Conservation (phyloP, 1,140 invertebrate species). For the Drosophila ohnishii region DNA sequence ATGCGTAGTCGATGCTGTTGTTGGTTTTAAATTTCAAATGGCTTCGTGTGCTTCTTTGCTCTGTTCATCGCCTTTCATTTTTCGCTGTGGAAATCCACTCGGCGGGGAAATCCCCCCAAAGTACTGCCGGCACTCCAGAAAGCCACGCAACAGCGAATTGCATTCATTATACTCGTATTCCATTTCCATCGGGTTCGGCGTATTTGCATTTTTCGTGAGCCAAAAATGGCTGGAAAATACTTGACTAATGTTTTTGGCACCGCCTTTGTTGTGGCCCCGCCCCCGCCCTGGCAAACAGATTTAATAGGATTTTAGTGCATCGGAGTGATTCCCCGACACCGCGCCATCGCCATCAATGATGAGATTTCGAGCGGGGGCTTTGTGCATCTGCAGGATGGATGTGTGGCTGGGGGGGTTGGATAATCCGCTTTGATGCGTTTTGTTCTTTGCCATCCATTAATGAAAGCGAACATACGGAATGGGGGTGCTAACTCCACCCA, state of each 20-base stretch:
- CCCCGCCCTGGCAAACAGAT: constrained; percentile 37
- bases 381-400: constrained; percentile 25
- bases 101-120: constrained; percentile 21
- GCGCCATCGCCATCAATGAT: constrained; percentile 21
- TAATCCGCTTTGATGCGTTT: constrained; percentile 37
- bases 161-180: constrained; percentile 61
- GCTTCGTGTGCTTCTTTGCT: constrained; percentile 27
- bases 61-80: constrained; percentile 28
- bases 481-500: background rate
- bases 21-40: constrained; percentile 70
- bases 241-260: constrained; percentile 70
- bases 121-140: constrained; percentile 32
- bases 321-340: constrained; percentile 67
- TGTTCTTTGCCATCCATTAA: constrained; percentile 40
- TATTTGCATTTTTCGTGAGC: constrained; percentile 67
- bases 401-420: constrained; percentile 1
- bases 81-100: constrained; percentile 26
- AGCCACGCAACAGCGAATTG: constrained; percentile 63
- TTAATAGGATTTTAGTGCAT: constrained; percentile 74
- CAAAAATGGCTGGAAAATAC: constrained; percentile 63
- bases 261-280: constrained; percentile 24
- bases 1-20: constrained; percentile 59
- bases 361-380: constrained; percentile 7
- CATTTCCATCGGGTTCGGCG: constrained; percentile 14
- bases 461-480: constrained; percentile 10